A percentile compares a stretch with the other conserved stretches of the same genome.
Conservation (phyloP, 2,888 invertebrate genomes). For the Pemphredon lugubris region DNA sequence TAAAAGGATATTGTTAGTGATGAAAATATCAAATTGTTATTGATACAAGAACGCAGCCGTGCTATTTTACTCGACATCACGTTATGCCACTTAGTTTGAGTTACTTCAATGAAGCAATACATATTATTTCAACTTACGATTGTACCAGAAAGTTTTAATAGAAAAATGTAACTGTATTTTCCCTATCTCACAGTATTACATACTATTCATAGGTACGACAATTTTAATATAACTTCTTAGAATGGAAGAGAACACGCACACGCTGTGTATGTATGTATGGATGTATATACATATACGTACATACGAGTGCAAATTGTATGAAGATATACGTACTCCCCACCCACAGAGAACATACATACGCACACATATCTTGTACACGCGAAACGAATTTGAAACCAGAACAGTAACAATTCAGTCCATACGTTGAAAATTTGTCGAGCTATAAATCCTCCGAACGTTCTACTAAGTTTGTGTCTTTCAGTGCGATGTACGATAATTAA, state of each 20-base stretch:
- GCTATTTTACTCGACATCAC: conserved; percentile 63
- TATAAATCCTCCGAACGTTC: conserved; percentile 24
- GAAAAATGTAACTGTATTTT: conserved; percentile 70
- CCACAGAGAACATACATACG: conserved; percentile 28
- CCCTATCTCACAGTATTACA: conserved; percentile 45
- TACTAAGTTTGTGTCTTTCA: conserved; percentile 30
- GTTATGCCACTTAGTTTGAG: conserved; percentile 63
- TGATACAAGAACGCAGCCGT: conserved; percentile 68
- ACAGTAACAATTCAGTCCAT: conserved; percentile 70
- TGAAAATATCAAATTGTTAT: conserved; percentile 74
- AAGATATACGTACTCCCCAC: conserved; percentile 59
- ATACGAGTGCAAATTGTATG: conserved; percentile 32
- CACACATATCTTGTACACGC: conserved; percentile 41
- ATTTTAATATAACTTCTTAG: conserved; percentile 47
- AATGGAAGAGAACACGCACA: conserved; percentile 43
- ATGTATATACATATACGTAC: conserved; percentile 23
- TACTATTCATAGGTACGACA: conserved; percentile 52
- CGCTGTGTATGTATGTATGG: conserved; percentile 56
- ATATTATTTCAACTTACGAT: conserved; percentile 59
- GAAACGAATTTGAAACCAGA: conserved; percentile 54
- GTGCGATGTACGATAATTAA: conserved; percentile 35
- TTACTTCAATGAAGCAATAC: conserved; percentile 60
- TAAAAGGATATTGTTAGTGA: conserved; percentile 75
- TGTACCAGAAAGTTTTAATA: conserved; percentile 67
- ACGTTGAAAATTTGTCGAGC: conserved; percentile 40